phyloP scores from a whole-genome alignment of 1,140 invertebrate genomes.

The Drosophila varians region DNA sequence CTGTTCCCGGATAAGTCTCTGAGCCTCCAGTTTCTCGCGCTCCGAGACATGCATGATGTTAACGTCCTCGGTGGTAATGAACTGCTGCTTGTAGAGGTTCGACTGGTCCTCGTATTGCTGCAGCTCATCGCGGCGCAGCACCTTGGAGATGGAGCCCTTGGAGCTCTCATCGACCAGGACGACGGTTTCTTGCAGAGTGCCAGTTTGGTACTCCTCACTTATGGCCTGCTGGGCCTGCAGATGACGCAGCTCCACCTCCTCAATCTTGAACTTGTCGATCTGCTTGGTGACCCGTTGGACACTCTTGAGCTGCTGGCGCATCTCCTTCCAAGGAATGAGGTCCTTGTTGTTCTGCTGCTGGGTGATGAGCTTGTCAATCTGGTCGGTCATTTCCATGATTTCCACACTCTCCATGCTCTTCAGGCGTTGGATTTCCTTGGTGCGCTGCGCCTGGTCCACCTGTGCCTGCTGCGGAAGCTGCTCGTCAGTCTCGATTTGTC shows the following conservation, averaged over 20 bases:
- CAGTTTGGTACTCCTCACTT: conserved; percentile 50
- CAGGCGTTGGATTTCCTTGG: conserved; percentile 70
- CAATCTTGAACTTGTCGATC: conserved; percentile 81
- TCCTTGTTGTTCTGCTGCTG: conserved; percentile 71
- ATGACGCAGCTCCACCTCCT: conserved; percentile 75
- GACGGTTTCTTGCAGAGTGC: conserved; percentile 47
- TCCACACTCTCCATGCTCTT: conserved; percentile 83
- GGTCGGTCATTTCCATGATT: conserved; percentile 80
- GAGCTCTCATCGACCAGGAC: conserved; percentile 73
- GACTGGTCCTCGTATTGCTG: conserved; percentile 71
- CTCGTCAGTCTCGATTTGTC: conserved; percentile 63
- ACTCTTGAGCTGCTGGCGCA: conserved; percentile 80
- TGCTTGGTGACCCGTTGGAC: conserved; percentile 75
- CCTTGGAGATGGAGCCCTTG: conserved; percentile 73
- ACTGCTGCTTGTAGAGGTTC: conserved; percentile 65
- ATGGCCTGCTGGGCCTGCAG: conserved; percentile 62
- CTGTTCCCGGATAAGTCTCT: conserved; percentile 62
- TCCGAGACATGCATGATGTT: conserved; percentile 73
- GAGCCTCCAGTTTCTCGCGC: conserved; percentile 72
- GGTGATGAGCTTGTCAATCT: conserved; percentile 77
- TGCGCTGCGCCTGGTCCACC: conserved; percentile 62
- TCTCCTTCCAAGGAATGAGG: conserved; percentile 79
- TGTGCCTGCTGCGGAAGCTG: conserved; percentile 65
- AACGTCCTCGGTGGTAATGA: conserved; percentile 75
- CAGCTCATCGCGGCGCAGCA: conserved; percentile 58